Evolutionary conservation across 2,888 invertebrate genomes (phyloP), one percentile per base, ranked within the genome.

Genomic region (Sesia apiformis): DNA sequence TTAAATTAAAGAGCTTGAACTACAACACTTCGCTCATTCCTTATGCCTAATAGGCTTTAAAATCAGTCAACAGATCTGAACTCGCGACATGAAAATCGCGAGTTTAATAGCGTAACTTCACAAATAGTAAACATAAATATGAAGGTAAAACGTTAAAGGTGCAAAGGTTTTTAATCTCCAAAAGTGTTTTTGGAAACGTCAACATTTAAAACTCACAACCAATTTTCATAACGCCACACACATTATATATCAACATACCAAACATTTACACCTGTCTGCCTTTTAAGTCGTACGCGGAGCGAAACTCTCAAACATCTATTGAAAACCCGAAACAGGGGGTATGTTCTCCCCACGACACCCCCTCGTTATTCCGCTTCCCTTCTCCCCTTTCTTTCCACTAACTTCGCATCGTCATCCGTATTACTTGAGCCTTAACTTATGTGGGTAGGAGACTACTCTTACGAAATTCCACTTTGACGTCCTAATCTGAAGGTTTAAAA

Each of bases 321-420:
- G 88, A 89, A 88, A 85, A 81, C 83, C 88, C 88, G 76, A 88
- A 89, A 87, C 88, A 83, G 86, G 84, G 84, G 79, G 80, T 72
- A 72, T 67, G 71, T 69, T 62, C 61, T 69, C 65, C 69, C 70
- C 65, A 57, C 60, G 62, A 60, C 65, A 57, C 74, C 78, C 78
- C 79, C 81, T 81, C 81, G 80, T 81, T 81, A 81, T 78, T 76
- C 74, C 74, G 76, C 76, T 74, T 76, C 76, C 79, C 76, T 69
- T 76, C 83, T 79, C 86, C 87, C 87, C 82, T 85, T 88, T 88
- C 87, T 88, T 88, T 85, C 86, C 75, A 81, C 82, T 83, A 86
- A 88, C 81, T 87, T 88, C 81, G 85, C 88, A 81, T 84, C 87
- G 88, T 86, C 88, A 88, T 86, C 82, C 83, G 81, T 88, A 88